phyloP scores from a whole-genome alignment of 1,140 invertebrate species.

The Neodiprion virginianus region DNA sequence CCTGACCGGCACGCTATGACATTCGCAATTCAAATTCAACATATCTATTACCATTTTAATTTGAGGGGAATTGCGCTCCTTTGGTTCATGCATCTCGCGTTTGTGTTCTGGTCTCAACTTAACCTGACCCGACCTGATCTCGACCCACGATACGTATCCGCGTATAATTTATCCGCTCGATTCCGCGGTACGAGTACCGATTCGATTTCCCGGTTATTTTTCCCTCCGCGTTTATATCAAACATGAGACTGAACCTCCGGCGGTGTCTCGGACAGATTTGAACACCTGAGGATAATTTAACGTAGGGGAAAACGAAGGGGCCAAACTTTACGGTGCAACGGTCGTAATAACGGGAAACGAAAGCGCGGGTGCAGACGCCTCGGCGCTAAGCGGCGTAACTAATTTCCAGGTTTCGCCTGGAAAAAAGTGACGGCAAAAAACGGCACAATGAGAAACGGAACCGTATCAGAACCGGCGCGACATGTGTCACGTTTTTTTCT shows the following conservation, averaged over 20 bases:
- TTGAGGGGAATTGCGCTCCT: background rate
- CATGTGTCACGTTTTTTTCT: too few species aligned
- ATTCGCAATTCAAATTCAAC: conserved; percentile 63
- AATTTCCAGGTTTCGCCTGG: background rate
- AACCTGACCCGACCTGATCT: too few species aligned
- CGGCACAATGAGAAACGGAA: too few species aligned
- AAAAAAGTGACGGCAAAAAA: background rate
- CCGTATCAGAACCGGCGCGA: too few species aligned
- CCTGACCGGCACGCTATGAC: conserved; percentile 55
- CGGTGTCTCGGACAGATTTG: too few species aligned
- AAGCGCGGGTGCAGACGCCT: too few species aligned
- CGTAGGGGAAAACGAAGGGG: too few species aligned
- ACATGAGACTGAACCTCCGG: background rate
- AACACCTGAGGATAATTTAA: background rate
- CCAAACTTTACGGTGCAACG: background rate
- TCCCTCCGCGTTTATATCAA: background rate
- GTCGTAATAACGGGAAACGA: background rate
- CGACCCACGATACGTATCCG: too few species aligned
- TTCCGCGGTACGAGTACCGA: too few species aligned
- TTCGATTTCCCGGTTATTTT: too few species aligned
- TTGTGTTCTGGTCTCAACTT: too few species aligned
- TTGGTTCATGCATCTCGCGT: background rate
- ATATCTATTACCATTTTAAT: conserved; percentile 61
- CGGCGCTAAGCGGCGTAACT: background rate
- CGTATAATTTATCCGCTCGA: too few species aligned